Evolutionary conservation across 2,113 vertebrate genomes (phyloP).

Genomic region (Psilopsiagon aymara): DNA sequence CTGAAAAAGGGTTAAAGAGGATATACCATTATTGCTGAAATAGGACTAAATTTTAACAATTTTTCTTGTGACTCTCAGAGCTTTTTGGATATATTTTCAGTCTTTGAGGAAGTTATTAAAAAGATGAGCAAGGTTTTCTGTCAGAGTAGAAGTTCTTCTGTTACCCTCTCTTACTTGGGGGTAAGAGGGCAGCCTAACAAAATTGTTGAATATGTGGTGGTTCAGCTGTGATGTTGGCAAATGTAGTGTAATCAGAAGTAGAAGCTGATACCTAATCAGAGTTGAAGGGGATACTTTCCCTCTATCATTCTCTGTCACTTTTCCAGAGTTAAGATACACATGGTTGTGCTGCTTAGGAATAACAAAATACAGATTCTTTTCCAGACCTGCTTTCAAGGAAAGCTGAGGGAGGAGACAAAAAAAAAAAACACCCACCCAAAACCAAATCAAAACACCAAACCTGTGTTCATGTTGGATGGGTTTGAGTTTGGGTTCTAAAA

Average conservation of each 20-base stretch:
- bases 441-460: neutral
- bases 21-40: neutral
- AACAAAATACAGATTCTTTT: neutral
- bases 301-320: neutral
- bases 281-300: neutral
- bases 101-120: neutral
- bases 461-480: neutral
- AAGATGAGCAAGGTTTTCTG: neutral
- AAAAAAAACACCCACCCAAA: no score
- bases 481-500: neutral
- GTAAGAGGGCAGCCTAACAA: neutral
- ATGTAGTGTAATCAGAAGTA: neutral
- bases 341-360: neutral
- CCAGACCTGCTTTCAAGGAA: neutral
- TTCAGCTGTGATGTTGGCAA: neutral
- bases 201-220: neutral
- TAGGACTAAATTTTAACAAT: neutral
- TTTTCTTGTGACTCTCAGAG: neutral
- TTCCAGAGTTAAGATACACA: neutral
- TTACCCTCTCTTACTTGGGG: neutral
- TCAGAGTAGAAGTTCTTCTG: neutral
- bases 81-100: neutral
- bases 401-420: neutral
- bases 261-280: neutral
- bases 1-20: neutral